Conservation (phyloP, 2,888 invertebrate genomes). For the Exocentrus adspersus region DNA sequence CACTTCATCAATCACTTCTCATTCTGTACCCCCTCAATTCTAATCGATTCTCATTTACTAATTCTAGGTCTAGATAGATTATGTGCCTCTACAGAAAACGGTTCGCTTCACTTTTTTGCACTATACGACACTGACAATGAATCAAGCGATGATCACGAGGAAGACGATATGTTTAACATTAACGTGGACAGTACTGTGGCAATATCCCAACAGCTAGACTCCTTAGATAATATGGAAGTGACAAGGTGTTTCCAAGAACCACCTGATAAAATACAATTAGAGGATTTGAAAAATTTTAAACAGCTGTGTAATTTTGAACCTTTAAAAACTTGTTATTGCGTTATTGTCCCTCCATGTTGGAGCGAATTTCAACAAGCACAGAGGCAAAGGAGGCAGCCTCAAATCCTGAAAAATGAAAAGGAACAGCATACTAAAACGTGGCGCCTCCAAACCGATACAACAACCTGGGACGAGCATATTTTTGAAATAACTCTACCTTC, state of each 20-base stretch:
- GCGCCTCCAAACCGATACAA: constrained; percentile 86
- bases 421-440: constrained; percentile 85
- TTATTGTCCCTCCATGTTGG: constrained; percentile 94
- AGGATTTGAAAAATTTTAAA: constrained; percentile 70
- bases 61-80: constrained; percentile 80
- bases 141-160: constrained; percentile 77
- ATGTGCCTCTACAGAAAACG: constrained; percentile 83
- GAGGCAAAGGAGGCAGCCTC: constrained; percentile 87
- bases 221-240: constrained; percentile 51
- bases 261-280: constrained; percentile 49
- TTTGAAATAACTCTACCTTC: constrained; percentile 88
- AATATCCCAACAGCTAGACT: constrained; percentile 44
- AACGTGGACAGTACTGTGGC: constrained; percentile 35
- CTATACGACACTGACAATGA: constrained; percentile 79
- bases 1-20: too few species aligned
- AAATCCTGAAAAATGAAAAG: constrained; percentile 75
- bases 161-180: constrained; percentile 67
- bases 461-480: constrained; percentile 93
- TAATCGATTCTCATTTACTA: too few species aligned
- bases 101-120: constrained; percentile 84
- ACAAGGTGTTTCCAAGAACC: constrained; percentile 58
- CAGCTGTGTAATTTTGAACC: constrained; percentile 81
- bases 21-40: too few species aligned
- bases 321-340: constrained; percentile 73
- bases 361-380: constrained; percentile 92